Evolutionary conservation across 2,113 vertebrate species (phyloP).

Genomic region (Sula dactylatra): DNA sequence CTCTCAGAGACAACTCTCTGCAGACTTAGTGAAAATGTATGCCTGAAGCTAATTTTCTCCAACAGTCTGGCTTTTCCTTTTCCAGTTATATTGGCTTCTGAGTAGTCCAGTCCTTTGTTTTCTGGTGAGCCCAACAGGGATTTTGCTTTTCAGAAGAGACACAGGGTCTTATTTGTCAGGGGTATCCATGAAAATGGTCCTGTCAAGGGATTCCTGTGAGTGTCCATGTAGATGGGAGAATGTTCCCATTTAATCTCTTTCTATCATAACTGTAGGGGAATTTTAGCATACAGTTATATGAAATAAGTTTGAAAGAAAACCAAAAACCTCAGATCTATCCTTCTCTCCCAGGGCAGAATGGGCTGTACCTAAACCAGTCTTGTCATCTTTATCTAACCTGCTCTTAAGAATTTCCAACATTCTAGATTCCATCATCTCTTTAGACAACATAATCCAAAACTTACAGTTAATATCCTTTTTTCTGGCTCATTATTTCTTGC

Average conservation of each 20-base stretch:
- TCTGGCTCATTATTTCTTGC: not conserved
- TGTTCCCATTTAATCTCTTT: not conserved
- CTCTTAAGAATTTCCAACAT: not conserved
- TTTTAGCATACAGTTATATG: not conserved
- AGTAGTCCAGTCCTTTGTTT: constrained; percentile 16
- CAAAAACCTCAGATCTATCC: not conserved
- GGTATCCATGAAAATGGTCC: not conserved
- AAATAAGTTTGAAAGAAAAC: not conserved
- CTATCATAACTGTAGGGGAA: not conserved
- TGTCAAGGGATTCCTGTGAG: not conserved
- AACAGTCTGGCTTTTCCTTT: constrained; percentile 16
- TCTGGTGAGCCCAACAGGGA: not conserved
- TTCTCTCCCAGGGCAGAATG: not conserved
- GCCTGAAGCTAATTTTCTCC: constrained; percentile 34
- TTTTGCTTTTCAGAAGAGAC: not conserved
- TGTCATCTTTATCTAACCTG: not conserved
- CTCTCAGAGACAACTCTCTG: not conserved
- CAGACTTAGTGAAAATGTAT: constrained; percentile 17
- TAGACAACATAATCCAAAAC: not conserved
- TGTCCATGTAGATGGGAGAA: not conserved
- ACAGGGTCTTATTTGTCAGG: not conserved
- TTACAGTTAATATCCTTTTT: not conserved
- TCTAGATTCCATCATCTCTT: not conserved
- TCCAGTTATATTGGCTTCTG: not conserved
- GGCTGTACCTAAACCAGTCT: not conserved